Evolutionary conservation across 1,140 invertebrate species (phyloP), one percentile per base, ranked within the genome.

Genomic region (Drosophila kohkoa): DNA sequence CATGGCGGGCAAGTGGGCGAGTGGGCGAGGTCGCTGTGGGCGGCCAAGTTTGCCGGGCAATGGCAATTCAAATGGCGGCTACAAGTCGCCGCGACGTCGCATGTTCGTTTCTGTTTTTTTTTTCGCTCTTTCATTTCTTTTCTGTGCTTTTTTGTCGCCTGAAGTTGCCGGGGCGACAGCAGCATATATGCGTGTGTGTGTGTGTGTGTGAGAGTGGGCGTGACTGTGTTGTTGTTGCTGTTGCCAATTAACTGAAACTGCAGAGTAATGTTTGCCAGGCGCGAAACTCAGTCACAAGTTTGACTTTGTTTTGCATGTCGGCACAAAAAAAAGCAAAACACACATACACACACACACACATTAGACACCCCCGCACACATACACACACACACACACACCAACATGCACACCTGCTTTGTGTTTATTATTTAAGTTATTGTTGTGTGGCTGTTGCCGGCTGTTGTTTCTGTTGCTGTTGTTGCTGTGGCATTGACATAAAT

Each of bases 181-280:
- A 43, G 25, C 38, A 38, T 41, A 48, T 52, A 8, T 51, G 13
- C 10, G 45, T 60, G 51, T 72, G 57, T 81, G 63, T 45, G 43
- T 63, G 41, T 46, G 59, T 48, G 30, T 46, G 15, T 49, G 35
- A 20, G 30, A 38, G 25, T 51, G 63, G 62, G 49, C 51, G 51
- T 25, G 66, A 35, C 51, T 43, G 46, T 6, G 16, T 13, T 54
- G 60, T 25, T 75, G 58, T 82, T 81, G 73, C 62, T 67, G 62
- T 76, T 88, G 83, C 85, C 85, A 88, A 88, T 88, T 88, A 88
- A 89, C 85, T 75, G 71, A 89, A 88, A 88, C 77, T 88, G 85
- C 86, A 89, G 85, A 85, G 85, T 89, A 88, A 88, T 88, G 81
- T 88, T 85, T 76, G 69, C 68, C 57, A 65, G 68, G 77, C 67